phyloP scores from a whole-genome alignment of 2,797 vertebrate species.

The Chaetophractus vellerosus region DNA sequence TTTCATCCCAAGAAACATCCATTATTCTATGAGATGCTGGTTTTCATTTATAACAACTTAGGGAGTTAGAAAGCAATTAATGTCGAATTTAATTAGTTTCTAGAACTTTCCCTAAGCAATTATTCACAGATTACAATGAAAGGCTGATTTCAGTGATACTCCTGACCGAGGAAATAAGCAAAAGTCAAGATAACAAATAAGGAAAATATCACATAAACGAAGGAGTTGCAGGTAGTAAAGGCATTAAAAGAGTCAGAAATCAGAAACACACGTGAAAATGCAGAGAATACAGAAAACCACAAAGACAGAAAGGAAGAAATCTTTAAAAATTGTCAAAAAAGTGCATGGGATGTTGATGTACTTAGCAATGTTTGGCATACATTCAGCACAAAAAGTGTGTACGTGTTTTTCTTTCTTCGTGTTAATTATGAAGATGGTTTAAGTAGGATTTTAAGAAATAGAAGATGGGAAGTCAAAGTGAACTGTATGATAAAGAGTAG shows the following conservation, averaged over 20 bases:
- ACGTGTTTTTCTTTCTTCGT: neutral
- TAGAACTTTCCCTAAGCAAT: slow-evolving; percentile 61
- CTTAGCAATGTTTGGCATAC: neutral
- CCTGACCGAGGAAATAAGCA: neutral
- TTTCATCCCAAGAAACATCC: neutral
- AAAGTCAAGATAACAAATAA: slow-evolving; percentile 17
- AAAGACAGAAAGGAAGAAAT: neutral
- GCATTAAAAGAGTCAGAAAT: neutral
- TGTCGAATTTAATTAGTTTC: slow-evolving; percentile 76
- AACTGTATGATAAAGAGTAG: neutral
- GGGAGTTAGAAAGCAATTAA: slow-evolving; percentile 74
- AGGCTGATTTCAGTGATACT: slow-evolving; percentile 31
- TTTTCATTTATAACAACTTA: slow-evolving; percentile 61
- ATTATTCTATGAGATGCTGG: neutral
- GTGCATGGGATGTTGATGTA: neutral
- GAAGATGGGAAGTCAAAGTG: neutral
- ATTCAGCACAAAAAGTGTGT: neutral
- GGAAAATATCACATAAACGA: neutral
- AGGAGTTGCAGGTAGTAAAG: neutral
- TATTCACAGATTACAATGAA: slow-evolving; percentile 59
- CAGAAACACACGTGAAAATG: neutral
- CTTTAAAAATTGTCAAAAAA: neutral
- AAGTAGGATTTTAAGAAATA: slow-evolving; percentile 27
- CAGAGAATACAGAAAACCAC: neutral
- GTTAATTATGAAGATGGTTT: neutral